These are phyloP conservation scores for Paradisaea rubra DNA, from an alignment of 2,113 vertebrate species.

Conservation along the genomic window DNA sequence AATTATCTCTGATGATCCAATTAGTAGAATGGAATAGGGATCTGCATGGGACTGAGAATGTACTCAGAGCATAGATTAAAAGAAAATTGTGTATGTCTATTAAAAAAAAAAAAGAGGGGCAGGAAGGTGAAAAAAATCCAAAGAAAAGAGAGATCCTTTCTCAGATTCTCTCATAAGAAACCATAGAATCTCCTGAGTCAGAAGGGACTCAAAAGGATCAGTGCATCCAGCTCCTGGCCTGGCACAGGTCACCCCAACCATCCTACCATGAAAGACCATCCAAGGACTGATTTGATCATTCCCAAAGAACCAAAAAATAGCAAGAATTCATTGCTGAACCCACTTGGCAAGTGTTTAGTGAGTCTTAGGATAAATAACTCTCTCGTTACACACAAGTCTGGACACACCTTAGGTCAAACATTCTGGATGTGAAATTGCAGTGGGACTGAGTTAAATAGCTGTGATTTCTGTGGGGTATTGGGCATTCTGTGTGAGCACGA, in stretches of 20 bases:
- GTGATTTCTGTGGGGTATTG: background rate
- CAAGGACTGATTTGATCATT: background rate
- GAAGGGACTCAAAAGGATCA: background rate
- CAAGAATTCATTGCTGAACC: background rate
- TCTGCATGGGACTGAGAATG: conserved; percentile 26
- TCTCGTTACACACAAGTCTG: background rate
- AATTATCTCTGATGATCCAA: conserved; percentile 55
- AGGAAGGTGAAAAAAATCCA: background rate
- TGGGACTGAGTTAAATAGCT: background rate
- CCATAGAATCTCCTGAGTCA: background rate
- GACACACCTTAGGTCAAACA: background rate
- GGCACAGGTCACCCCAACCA: background rate
- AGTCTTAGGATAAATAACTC: background rate
- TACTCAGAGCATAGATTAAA: conserved; percentile 28
- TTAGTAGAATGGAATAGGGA: conserved; percentile 36
- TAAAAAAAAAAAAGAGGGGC: background rate
- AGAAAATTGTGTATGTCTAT: conserved; percentile 4
- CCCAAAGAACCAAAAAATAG: background rate
- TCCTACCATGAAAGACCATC: background rate
- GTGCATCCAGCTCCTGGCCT: background rate
- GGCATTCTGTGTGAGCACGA: fast-evolving
- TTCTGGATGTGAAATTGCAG: background rate
- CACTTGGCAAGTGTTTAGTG: background rate
- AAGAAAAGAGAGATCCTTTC: background rate
- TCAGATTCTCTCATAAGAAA: background rate